Conservation (phyloP, 2,113 vertebrate genomes). For the Rallus limicola region DNA sequence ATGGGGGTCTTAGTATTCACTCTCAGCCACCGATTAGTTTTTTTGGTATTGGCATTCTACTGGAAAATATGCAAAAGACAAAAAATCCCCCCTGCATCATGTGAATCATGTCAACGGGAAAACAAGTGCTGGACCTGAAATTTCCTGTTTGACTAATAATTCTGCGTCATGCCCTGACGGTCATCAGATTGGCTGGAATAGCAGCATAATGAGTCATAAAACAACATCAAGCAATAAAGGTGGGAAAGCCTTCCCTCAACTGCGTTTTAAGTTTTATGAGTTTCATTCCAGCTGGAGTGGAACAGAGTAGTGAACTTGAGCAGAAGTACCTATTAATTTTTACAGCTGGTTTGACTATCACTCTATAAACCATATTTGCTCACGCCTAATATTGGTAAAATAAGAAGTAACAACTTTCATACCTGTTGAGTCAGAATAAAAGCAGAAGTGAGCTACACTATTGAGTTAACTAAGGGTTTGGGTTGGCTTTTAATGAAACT, state of each 20-base stretch:
- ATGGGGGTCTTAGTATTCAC: neutral
- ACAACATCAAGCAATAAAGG: neutral
- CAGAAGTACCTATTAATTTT: neutral
- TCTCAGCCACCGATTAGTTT: neutral
- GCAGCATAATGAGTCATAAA: neutral
- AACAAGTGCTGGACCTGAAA: neutral
- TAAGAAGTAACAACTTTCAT: neutral
- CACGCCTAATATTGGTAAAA: neutral
- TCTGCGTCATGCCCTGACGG: neutral
- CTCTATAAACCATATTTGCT: neutral
- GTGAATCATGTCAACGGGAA: neutral
- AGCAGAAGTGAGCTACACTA: neutral
- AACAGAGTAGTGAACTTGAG: neutral
- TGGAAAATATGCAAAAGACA: neutral
- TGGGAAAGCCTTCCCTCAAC: neutral
- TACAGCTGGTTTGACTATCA: fast-evolving
- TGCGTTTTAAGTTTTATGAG: neutral
- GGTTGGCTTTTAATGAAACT: neutral
- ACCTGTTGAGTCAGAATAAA: neutral
- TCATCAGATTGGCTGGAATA: neutral
- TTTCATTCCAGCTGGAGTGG: neutral
- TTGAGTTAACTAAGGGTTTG: neutral
- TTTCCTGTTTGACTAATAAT: neutral
- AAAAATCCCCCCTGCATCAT: neutral
- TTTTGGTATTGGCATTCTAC: neutral